These are phyloP conservation scores for Pemphigus obesinymphae DNA, from an alignment of 1,140 invertebrate genomes.

Conservation along the genomic window DNA sequence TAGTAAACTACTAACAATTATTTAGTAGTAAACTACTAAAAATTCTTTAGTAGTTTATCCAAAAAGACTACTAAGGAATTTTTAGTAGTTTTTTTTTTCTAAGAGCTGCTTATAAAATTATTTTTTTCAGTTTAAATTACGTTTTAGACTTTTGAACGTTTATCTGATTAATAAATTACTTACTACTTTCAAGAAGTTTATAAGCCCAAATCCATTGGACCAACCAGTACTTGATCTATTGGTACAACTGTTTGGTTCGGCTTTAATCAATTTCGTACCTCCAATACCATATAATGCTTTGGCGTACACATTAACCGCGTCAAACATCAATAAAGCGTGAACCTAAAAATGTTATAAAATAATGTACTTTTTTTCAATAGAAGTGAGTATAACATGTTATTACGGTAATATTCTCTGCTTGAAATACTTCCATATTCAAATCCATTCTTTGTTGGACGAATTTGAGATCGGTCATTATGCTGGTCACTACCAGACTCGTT, in stretches of 20 bases:
- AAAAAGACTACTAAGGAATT: no score
- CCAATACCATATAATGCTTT: constrained; percentile 86
- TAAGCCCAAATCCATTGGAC: constrained; percentile 87
- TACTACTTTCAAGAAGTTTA: constrained; percentile 97
- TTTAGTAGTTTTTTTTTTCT: no score
- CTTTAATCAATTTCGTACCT: constrained; percentile 80
- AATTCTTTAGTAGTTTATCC: no score
- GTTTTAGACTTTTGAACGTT: no score
- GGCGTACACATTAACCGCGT: constrained; percentile 88
- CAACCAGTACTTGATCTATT: constrained; percentile 71
- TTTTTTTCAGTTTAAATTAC: background rate
- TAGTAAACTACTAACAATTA: no score
- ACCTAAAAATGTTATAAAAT: constrained; percentile 49
- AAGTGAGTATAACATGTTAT: background rate
- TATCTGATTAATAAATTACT: constrained; percentile 49
- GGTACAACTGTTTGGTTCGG: constrained; percentile 81
- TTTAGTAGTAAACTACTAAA: no score
- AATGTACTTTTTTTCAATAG: background rate
- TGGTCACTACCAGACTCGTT: constrained; percentile 51
- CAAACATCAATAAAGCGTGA: constrained; percentile 93
- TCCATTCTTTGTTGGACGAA: constrained; percentile 18
- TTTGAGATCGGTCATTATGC: constrained; percentile 13
- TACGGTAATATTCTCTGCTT: constrained; percentile 52
- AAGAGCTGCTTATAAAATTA: no score
- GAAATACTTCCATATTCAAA: background rate